Evolutionary conservation across 2,888 invertebrate genomes (phyloP), one percentile per base, ranked within the genome.

Genomic region (Cephus sareptanus): DNA sequence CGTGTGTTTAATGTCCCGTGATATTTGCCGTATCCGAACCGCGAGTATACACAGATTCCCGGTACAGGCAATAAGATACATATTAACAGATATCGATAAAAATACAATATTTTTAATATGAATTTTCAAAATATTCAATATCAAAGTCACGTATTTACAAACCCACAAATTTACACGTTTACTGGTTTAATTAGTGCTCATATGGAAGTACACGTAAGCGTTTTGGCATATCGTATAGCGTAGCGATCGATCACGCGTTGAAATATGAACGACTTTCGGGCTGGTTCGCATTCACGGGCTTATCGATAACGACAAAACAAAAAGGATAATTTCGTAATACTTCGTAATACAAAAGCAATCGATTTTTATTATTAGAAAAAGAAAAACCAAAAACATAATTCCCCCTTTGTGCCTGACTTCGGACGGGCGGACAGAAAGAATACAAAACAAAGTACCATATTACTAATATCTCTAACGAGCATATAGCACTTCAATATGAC

Each of bases 1-100:
- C 71, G 30, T 3, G 71, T 34, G 71, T 71, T 71, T 71, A 71
- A 71, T 71, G 71, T 34, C 71, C 71, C 71, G 71, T 71, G 71
- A 71, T 71, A 71, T 71, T 34, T 33, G 71, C 34, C 71, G 71
- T 34, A 23, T 11, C 33, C 15, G 9, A 30, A 31, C 71, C 30
- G 30, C 30, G 56, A 23, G 23, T 23, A 56, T 56, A 56, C 56
- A 56, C 9, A 56, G 56, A 56, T 23, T 56, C 56, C 56, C 56
- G 56, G 9, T 12, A 2, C 56, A 23, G 56, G 56, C 9, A 23
- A 9, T 56, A 23, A 56, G 56, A 56, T 56, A 56, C 56, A 9
- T 23, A 56, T 56, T 56, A 56, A 56, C 23, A 56, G 6, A 23
- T 56, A 23, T 56, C 23, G 23, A 56, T 56, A 56, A 56, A 56